Evolutionary conservation across 1,140 invertebrate genomes (phyloP).

Genomic region (Ceratosolen solmsi): DNA sequence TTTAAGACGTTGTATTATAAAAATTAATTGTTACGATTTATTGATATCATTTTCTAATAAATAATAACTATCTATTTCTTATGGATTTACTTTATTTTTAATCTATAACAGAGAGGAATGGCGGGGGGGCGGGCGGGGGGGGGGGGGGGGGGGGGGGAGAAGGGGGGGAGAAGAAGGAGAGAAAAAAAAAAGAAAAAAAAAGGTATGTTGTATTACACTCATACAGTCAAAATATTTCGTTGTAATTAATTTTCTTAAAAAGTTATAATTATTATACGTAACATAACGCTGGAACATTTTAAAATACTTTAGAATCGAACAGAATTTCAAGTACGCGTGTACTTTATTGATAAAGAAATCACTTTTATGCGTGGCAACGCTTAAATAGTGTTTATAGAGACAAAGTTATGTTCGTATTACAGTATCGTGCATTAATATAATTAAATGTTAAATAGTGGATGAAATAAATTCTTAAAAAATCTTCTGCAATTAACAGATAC

Average conservation of each 20-base stretch:
- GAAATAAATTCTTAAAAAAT: conserved; percentile 11
- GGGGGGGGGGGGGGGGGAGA: too few species aligned
- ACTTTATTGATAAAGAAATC: conserved; percentile 7
- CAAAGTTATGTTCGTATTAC: conserved; percentile 39
- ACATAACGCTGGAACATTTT: conserved; percentile 17
- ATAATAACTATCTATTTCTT: background rate
- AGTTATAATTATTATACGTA: conserved; percentile 6
- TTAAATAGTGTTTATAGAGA: conserved; percentile 36
- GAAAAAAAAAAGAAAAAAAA: too few species aligned
- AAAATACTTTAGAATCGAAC: conserved; percentile 19
- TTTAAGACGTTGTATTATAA: too few species aligned
- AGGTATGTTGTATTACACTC: conserved; percentile 13
- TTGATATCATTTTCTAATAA: too few species aligned
- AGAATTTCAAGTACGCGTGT: background rate
- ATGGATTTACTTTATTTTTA: conserved; percentile 37
- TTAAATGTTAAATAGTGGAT: conserved; percentile 35
- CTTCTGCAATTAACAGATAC: conserved; percentile 31
- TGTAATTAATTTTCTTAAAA: conserved; percentile 20
- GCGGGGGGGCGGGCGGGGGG: too few species aligned
- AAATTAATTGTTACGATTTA: too few species aligned
- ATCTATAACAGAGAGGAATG: too few species aligned
- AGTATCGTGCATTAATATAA: conserved; percentile 33
- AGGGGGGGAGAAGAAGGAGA: too few species aligned
- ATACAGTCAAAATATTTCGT: conserved; percentile 28
- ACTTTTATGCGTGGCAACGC: conserved; percentile 18